Evolutionary conservation across 1,140 invertebrate species (phyloP).

Genomic region (Drosophila sproati): DNA sequence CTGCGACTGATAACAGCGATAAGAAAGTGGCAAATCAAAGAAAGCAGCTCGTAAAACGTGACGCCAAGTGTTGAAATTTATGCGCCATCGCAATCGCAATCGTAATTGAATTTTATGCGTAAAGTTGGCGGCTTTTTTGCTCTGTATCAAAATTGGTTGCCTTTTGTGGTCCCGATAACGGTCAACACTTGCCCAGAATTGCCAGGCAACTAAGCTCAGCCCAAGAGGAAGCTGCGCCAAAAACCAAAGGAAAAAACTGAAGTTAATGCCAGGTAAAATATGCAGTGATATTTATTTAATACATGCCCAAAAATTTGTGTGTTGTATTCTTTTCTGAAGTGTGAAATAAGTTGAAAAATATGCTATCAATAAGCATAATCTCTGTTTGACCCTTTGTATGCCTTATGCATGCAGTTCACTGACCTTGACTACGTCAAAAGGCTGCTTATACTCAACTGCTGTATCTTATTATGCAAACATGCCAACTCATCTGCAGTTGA

Average conservation of each 20-base stretch:
- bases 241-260: constrained; percentile 12
- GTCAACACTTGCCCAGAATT: constrained; percentile 37
- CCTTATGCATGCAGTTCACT: constrained; percentile 39
- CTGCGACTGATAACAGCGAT: constrained; percentile 67
- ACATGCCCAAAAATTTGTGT: constrained; percentile 16
- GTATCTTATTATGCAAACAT: constrained; percentile 66
- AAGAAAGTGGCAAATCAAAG: constrained; percentile 73
- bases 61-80: constrained; percentile 72
- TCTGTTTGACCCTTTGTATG: background rate
- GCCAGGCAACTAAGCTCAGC: background rate
- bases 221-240: background rate
- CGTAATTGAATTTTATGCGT: constrained; percentile 79
- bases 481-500: constrained; percentile 16
- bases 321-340: background rate
- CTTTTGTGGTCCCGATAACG: constrained; percentile 54
- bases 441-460: constrained; percentile 23
- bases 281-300: constrained; percentile 15
- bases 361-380: background rate
- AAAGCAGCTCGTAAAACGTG: constrained; percentile 60
- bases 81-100: constrained; percentile 51
- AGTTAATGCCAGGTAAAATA: constrained; percentile 33
- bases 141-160: constrained; percentile 18
- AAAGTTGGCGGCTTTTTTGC: constrained; percentile 57
- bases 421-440: constrained; percentile 48
- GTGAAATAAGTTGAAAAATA: background rate